Evolutionary conservation across 2,113 vertebrate species (phyloP), one percentile per base, ranked within the genome.

Genomic region (Tichodroma muraria): DNA sequence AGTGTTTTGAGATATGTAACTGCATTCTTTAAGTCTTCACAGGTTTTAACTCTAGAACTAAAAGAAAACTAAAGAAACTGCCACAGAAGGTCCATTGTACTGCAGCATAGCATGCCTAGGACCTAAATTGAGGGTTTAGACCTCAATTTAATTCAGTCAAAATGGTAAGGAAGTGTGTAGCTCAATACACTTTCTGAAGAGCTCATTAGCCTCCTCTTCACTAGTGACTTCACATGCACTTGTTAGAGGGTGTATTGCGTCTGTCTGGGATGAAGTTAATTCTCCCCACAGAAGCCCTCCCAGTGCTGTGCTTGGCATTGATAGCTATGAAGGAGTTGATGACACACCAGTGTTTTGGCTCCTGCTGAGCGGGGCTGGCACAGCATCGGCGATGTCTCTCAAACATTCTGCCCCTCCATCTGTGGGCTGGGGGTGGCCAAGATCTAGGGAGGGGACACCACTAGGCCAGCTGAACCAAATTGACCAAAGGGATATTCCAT

Each of bases 301-400:
- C 53, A 47, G 61, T 3, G n/a, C n/a, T 68, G n/a, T 18, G 28
- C 24, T n/a, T 53, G 27, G 8, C 69, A 31, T 1, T 45, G 78
- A 5, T 14, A 30, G 1, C 9, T 47, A 2, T 11, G 5, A 68
- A 47, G 40, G 23, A 40, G n/a, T 9, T 53, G 69, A 8, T 30
- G 25, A 38, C 44, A 18, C 45, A 6, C 11, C 4, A 10, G 9
- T 12, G 45, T 18, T 47, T 53, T 10, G 6, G 33, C 6, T 38
- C 9, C 45, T 53, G 45, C 38, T 47, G 47, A 76, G 54, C 40
- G 13, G 21, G 5, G 13, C 47, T 47, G 47, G 24, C 30, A 38
- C 47, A 40, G 54, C 30, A 13, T 8, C 0, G 0, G 2, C 0
- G 1, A 21, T 38, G 38, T 40, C 54, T 68, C n/a, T 35, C 24